Conservation (phyloP, 2,113 vertebrate genomes). For the Calidris pygmaea region DNA sequence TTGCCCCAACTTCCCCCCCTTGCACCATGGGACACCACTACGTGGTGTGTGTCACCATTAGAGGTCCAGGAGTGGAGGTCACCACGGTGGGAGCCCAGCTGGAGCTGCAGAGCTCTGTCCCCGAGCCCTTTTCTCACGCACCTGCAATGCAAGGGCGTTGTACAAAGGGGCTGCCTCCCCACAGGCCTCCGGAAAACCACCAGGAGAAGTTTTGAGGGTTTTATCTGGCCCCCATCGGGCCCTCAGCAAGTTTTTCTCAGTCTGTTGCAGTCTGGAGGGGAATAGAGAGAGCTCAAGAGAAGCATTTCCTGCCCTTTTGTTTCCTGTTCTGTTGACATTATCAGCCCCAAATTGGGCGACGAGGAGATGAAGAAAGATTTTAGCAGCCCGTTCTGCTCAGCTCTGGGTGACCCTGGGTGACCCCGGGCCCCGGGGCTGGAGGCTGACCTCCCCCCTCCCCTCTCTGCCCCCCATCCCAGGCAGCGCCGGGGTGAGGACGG, state of each 20-base stretch:
- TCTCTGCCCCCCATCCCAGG: neutral
- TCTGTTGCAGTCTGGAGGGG: neutral
- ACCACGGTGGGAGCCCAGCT: rapidly evolving
- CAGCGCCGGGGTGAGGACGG: rapidly evolving
- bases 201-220: neutral
- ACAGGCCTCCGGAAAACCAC: rapidly evolving
- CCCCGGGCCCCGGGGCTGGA: rapidly evolving
- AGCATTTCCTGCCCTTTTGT: neutral
- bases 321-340: neutral
- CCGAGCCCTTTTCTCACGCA: rapidly evolving
- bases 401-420: neutral
- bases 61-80: neutral
- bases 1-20: neutral
- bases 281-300: neutral
- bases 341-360: neutral
- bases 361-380: neutral
- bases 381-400: neutral
- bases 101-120: neutral
- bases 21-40: rapidly evolving
- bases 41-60: neutral
- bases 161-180: no score
- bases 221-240: neutral
- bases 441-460: neutral
- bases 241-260: neutral
- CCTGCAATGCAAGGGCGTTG: rapidly evolving